Evolutionary conservation across 2,797 vertebrate species (phyloP), one percentile per base, ranked within the genome.

Genomic region (Delichon dasypus): DNA sequence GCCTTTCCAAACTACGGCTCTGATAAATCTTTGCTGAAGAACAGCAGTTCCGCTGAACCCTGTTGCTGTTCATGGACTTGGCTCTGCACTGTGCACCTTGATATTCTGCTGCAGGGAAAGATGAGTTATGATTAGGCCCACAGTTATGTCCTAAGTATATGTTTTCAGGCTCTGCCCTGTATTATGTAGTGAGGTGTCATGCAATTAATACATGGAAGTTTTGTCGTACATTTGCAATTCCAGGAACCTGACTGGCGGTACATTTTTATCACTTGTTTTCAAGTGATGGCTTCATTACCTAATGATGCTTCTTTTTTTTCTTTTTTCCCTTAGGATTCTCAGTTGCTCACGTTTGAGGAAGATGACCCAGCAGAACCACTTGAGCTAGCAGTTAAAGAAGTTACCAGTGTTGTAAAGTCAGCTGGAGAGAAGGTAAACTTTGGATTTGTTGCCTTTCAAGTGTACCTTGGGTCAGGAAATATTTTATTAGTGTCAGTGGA

Each of bases 271-370:
- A 3, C 51, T 72, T 12, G 5, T 90, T 68, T 82, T 79, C 34
- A 80, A 74, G 50, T 1, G 5, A 34, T 50, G 23, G 10, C 21
- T 83, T 92, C 1, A 0, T 90, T 72, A 60, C 23, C 70, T 94
- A 73, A 93, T 0, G 0, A 65, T 88, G 50, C 42, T 88, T 10
- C 22, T 38, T 76, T 66, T 65, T 75, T 32, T 26, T 40, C 65
- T 5, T 83, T 54, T 74, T 38, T 38, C 38, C 38, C 66, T 76
- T 96, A 99, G 99, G 98, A 97, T 53, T 97, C 97, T 4, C 86
- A 98, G 76, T 77, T 96, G 84, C 95, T 99, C 61, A 97, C 94
- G 0, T 99, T 99, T 97, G 98, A 98, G 92, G 98, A 99, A 55
- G 98, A 98, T 90, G 97, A 78, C 5, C 85, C 79, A 58, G 80